Evolutionary conservation across 1,140 invertebrate species (phyloP), one percentile per base, ranked within the genome.

Genomic region (Ephestia elutella): DNA sequence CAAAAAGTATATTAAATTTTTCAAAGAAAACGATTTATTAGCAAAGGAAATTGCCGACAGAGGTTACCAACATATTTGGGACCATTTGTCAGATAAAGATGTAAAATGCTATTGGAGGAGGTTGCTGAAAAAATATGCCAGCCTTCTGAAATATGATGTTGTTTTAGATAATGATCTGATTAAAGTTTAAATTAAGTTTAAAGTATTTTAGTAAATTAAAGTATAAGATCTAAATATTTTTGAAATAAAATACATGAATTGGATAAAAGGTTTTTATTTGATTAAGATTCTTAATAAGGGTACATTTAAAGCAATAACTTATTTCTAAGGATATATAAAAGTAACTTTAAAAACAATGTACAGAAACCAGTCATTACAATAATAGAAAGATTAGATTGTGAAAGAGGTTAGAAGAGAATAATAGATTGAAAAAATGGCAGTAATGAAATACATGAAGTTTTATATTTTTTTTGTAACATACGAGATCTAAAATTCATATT

Each of bases 21-120:
- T 94, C 13, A 91, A 91, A 68, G 89, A 92, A 50, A 92, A 98
- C 89, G 95, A 98, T 78, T 81, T 90, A 4, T 59, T 96, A 53
- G 93, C 93, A 0, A 89, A 92, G 78, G 87, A 93, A 76, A 98
- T 99, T 61, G 96, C 97, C n/a, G 79, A 93, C 57, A 91, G 92
- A 69, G 96, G 96, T 0, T 93, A 92, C 75, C 80, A 95, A 63
- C 95, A 98, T 79, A 93, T 99, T 65, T 93, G 92, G 92, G 90
- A 96, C 53, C 93, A 97, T 89, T 90, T 99, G 35, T 92, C 90
- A 71, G 93, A 98, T 90, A 91, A 93, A 57, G 94, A 98, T 88
- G 89, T 99, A 2, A 90, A 89, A 63, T 96, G 95, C 74, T 99
- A 97, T 83, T 99, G 97, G 97, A 91, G 90, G 71, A 93, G 92